A percentile compares a stretch with the other conserved stretches of the same genome.
phyloP scores from a whole-genome alignment of 2,888 invertebrate species.

The Apodemia mormo region DNA sequence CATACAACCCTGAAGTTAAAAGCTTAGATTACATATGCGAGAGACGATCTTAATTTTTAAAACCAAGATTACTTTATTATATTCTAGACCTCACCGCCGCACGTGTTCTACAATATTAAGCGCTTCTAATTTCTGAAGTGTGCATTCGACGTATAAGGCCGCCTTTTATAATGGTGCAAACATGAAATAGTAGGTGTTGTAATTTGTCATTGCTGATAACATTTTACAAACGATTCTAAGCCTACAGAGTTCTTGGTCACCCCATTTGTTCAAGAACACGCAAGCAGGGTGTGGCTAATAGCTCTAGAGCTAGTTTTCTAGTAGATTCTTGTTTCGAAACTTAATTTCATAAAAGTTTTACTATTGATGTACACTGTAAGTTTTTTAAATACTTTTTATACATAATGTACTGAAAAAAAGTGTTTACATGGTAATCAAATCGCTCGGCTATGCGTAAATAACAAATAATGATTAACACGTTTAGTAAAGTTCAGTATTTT shows the following conservation, averaged over 20 bases:
- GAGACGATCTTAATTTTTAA: conserved; percentile 26
- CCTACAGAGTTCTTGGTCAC: conserved; percentile 13
- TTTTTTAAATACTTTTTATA: neutral
- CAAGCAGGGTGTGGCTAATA: conserved; percentile 12
- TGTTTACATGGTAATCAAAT: no score
- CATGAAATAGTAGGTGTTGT: conserved; percentile 18
- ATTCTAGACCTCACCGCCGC: conserved; percentile 2
- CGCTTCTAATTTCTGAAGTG: conserved; percentile 8
- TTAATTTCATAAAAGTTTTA: neutral
- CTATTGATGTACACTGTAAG: neutral
- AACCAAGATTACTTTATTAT: conserved; percentile 8
- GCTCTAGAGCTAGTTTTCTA: neutral
- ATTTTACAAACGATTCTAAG: conserved; percentile 12
- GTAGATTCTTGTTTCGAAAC: neutral
- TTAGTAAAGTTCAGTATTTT: no score
- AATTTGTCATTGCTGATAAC: conserved; percentile 17
- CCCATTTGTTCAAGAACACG: conserved; percentile 13
- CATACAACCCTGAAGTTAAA: conserved; percentile 47
- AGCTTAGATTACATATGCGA: conserved; percentile 40
- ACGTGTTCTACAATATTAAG: conserved; percentile 13
- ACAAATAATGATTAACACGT: no score
- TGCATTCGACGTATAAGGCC: conserved; percentile 6
- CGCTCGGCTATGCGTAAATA: no score
- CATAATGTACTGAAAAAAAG: no score
- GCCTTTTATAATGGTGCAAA: conserved; percentile 16